Evolutionary conservation across 2,113 vertebrate species (phyloP).

Genomic region (Connochaetes taurinus): DNA sequence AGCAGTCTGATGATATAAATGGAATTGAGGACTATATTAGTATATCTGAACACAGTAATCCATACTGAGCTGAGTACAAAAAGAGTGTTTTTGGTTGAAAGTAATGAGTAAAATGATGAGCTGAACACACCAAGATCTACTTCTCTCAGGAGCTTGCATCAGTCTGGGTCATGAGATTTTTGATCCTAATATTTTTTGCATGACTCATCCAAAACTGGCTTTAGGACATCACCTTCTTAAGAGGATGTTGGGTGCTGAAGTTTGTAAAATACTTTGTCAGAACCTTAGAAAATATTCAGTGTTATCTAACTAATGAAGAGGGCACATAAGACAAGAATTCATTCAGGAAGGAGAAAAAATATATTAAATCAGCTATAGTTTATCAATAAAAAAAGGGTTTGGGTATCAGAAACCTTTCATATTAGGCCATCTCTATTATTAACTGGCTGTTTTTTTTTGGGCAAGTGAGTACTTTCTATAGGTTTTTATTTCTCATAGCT

Average conservation of each 20-base stretch:
- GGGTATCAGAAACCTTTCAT: background rate
- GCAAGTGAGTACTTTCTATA: background rate
- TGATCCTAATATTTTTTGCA: background rate
- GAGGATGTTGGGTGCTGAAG: background rate
- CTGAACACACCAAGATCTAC: background rate
- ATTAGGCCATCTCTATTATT: background rate
- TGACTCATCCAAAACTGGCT: background rate
- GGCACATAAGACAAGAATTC: background rate
- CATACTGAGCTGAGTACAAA: background rate
- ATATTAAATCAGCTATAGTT: background rate
- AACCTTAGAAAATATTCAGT: background rate
- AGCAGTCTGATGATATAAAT: background rate
- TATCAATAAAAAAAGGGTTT: background rate
- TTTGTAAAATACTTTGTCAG: background rate
- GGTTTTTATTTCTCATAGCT: background rate
- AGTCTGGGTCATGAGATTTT: background rate
- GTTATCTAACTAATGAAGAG: background rate
- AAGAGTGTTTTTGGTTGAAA: background rate
- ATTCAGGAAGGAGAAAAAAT: background rate
- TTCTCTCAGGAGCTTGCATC: background rate
- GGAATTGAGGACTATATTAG: background rate
- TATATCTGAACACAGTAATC: background rate
- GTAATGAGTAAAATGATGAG: background rate
- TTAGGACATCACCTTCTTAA: background rate
- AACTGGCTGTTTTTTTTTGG: background rate